A percentile compares a stretch with the other conserved stretches of the same genome.
These are phyloP conservation scores for Drosophila kuntzei DNA, from an alignment of 2,888 invertebrate genomes.

Conservation along the genomic window DNA sequence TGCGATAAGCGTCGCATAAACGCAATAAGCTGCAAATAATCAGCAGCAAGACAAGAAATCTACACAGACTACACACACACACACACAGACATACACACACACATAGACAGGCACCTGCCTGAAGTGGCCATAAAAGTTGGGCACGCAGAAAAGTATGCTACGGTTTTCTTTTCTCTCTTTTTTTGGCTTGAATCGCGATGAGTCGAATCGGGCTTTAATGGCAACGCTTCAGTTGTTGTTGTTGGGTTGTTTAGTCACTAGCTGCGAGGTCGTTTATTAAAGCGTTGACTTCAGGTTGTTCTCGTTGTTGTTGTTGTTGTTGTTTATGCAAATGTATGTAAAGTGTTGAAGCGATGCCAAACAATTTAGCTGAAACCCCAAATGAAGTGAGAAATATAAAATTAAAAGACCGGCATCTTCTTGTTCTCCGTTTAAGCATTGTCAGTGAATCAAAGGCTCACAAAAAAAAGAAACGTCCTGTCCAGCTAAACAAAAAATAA, in stretches of 20 bases:
- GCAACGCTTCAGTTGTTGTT: constrained; percentile 31
- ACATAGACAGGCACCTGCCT: constrained; percentile 37
- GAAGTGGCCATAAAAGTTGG: constrained; percentile 52
- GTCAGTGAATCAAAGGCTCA: constrained; percentile 37
- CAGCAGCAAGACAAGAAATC: constrained; percentile 62
- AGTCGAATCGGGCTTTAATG: constrained; percentile 33
- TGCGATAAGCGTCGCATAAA: constrained; percentile 76
- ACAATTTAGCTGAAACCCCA: constrained; percentile 57
- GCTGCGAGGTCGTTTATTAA: constrained; percentile 45
- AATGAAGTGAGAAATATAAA: constrained; percentile 78
- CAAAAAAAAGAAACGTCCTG: background rate
- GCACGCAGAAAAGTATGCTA: constrained; percentile 57
- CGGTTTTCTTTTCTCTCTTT: constrained; percentile 13
- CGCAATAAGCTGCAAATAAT: constrained; percentile 78
- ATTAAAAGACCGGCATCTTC: constrained; percentile 50
- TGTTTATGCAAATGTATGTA: constrained; percentile 72
- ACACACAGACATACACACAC: constrained; percentile 7
- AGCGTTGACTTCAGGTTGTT: constrained; percentile 32
- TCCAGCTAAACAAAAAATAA: constrained; percentile 14
- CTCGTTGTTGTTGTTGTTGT: constrained; percentile 24
- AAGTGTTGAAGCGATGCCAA: constrained; percentile 62
- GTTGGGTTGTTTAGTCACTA: constrained; percentile 2
- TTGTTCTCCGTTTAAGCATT: constrained; percentile 27
- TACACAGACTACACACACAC: constrained; percentile 26
- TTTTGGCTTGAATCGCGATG: background rate